Conservation (phyloP, 1,140 invertebrate species). For the Drosophila lacertosa region DNA sequence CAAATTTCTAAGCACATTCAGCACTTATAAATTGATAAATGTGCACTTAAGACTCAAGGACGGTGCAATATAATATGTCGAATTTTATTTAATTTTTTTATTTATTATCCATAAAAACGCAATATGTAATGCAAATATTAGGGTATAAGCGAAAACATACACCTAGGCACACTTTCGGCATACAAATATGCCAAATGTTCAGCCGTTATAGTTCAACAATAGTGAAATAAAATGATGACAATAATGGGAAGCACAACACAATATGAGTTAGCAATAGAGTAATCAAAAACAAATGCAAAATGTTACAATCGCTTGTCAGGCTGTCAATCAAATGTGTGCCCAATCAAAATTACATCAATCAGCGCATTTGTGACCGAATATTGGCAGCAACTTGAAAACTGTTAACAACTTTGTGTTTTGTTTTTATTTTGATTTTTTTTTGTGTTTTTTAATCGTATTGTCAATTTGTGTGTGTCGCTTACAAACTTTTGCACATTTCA, state of each 20-base stretch:
- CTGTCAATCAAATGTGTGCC: slow-evolving; percentile 42
- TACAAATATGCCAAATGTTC: slow-evolving; percentile 37
- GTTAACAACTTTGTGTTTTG: slow-evolving; percentile 20
- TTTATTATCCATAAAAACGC: not conserved
- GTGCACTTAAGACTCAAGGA: slow-evolving; percentile 9
- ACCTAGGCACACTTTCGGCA: slow-evolving; percentile 20
- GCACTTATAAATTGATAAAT: slow-evolving; percentile 14
- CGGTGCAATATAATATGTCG: not conserved
- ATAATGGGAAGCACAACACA: slow-evolving; percentile 15
- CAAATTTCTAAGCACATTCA: not conserved
- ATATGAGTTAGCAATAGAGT: slow-evolving; percentile 41
- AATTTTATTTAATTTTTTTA: not conserved
- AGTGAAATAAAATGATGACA: not conserved
- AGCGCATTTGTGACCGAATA: slow-evolving; percentile 29
- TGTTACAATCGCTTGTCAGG: slow-evolving; percentile 47
- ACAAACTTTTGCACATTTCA: slow-evolving; percentile 28
- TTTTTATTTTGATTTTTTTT: slow-evolving; percentile 27
- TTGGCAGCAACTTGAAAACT: slow-evolving; percentile 33
- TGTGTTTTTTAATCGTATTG: slow-evolving; percentile 14
- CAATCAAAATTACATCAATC: slow-evolving; percentile 66
- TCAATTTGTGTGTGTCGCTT: not conserved
- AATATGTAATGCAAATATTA: too few species aligned
- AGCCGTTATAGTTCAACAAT: not conserved
- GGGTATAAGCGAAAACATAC: not conserved
- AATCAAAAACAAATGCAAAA: slow-evolving; percentile 58